Evolutionary conservation across 2,888 invertebrate species (phyloP).

Genomic region (Leptogaster cylindrica): DNA sequence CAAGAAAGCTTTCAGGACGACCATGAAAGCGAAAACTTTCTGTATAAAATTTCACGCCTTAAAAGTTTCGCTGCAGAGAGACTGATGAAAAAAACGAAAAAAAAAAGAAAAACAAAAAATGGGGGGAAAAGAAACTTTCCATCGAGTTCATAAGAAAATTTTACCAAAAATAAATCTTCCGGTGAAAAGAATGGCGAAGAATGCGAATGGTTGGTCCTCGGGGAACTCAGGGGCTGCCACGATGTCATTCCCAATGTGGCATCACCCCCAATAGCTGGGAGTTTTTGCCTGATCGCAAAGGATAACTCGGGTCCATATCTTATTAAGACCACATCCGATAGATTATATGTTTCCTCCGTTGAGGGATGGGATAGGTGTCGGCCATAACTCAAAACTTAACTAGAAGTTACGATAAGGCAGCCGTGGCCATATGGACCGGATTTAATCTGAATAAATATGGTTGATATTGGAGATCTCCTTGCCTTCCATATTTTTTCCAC

Average conservation of each 20-base stretch:
- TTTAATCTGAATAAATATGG: conserved; percentile 39
- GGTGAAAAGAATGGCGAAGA: conserved; percentile 33
- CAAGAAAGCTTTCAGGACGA: conserved; percentile 41
- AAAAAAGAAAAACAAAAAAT: too few species aligned
- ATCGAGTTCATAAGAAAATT: conserved; percentile 42
- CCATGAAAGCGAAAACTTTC: conserved; percentile 41
- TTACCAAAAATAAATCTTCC: conserved; percentile 41
- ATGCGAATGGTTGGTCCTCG: too few species aligned
- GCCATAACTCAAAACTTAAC: conserved; percentile 36
- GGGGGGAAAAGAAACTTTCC: too few species aligned
- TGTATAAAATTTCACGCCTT: conserved; percentile 44
- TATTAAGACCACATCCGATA: conserved; percentile 33
- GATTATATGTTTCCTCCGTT: conserved; percentile 11
- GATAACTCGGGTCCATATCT: conserved; percentile 1
- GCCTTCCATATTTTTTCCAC: conserved; percentile 18
- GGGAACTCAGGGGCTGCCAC: too few species aligned
- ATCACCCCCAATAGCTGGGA: neutral
- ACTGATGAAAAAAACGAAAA: conserved; percentile 7
- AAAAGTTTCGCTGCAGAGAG: conserved; percentile 26
- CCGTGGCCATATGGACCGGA: conserved; percentile 15
- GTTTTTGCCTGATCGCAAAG: conserved; percentile 4
- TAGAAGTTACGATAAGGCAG: conserved; percentile 21
- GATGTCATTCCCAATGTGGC: neutral
- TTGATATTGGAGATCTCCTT: conserved; percentile 14
- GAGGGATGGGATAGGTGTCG: conserved; percentile 35